Percentiles rank a stretch among this genome's conserved stretches.
Evolutionary conservation across 2,797 vertebrate genomes (phyloP).

Genomic region (Otolemur crassicaudatus): DNA sequence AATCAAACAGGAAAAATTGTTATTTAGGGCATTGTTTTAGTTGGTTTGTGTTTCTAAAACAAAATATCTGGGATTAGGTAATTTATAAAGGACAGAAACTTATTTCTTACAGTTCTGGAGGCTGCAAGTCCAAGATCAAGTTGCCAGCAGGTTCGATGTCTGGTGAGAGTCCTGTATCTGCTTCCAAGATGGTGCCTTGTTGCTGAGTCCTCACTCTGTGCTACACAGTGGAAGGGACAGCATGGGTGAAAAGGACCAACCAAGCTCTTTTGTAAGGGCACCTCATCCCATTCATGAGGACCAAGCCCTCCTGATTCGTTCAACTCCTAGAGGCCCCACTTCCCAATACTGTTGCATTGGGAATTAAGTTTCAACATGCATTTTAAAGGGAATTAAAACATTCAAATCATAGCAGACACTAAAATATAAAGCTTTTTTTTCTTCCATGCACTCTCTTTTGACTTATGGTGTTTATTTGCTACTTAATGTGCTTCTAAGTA

Average conservation of each 20-base stretch:
- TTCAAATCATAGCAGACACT: neutral
- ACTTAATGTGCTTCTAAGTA: constrained; percentile 64
- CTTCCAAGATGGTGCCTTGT: neutral
- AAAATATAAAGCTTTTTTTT: constrained; percentile 36
- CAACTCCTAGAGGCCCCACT: neutral
- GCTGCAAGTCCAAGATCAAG: neutral
- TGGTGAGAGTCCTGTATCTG: neutral
- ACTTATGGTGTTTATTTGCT: constrained; percentile 67
- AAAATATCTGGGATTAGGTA: neutral
- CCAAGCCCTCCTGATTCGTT: neutral
- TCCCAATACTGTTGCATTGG: neutral
- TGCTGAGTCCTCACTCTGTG: neutral
- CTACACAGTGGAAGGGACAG: neutral
- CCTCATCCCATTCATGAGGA: neutral
- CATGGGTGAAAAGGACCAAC: neutral
- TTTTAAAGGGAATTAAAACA: neutral
- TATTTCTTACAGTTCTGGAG: neutral
- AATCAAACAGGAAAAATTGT: neutral
- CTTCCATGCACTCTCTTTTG: constrained; percentile 34
- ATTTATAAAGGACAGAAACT: neutral
- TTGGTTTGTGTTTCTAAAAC: neutral
- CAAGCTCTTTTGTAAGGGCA: neutral
- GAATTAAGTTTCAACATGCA: neutral
- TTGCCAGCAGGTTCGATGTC: neutral
- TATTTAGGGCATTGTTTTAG: neutral